These are phyloP conservation scores for Phengaris arion DNA, from an alignment of 2,888 invertebrate species.

Conservation along the genomic window DNA sequence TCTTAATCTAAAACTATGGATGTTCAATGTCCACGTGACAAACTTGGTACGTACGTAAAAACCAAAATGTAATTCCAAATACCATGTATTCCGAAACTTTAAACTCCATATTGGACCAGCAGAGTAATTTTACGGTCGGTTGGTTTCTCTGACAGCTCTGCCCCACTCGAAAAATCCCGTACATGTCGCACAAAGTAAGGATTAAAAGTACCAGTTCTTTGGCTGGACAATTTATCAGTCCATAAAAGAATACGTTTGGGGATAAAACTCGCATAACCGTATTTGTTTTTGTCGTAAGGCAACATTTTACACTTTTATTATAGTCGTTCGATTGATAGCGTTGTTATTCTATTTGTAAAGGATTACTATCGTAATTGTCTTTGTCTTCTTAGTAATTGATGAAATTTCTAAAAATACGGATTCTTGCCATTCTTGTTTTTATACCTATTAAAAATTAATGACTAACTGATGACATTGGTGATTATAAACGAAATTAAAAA, in stretches of 20 bases:
- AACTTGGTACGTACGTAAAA: background rate
- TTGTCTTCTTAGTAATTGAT: no score
- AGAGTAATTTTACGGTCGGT: slow-evolving; percentile 24
- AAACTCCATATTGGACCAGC: slow-evolving; percentile 20
- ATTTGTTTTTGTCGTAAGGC: background rate
- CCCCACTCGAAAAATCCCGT: slow-evolving; percentile 13
- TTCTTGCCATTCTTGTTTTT: no score
- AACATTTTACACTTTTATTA: background rate
- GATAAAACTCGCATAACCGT: slow-evolving; percentile 7
- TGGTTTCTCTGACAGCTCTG: slow-evolving; percentile 22
- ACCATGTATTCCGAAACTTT: slow-evolving; percentile 15
- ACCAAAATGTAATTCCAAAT: background rate
- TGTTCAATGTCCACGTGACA: background rate
- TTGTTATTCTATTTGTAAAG: background rate
- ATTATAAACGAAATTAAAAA: no score
- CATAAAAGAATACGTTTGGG: slow-evolving; percentile 26
- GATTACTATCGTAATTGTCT: background rate
- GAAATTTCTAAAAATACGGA: no score
- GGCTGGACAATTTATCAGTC: slow-evolving; percentile 23
- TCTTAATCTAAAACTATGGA: background rate
- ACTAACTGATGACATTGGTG: no score
- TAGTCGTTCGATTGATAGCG: background rate
- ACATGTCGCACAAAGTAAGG: slow-evolving; percentile 19
- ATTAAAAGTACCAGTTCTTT: slow-evolving; percentile 26
- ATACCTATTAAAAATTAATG: no score